These are phyloP conservation scores for Taphrorychus bicolor DNA, from an alignment of 2,888 invertebrate genomes.

Conservation along the genomic window DNA sequence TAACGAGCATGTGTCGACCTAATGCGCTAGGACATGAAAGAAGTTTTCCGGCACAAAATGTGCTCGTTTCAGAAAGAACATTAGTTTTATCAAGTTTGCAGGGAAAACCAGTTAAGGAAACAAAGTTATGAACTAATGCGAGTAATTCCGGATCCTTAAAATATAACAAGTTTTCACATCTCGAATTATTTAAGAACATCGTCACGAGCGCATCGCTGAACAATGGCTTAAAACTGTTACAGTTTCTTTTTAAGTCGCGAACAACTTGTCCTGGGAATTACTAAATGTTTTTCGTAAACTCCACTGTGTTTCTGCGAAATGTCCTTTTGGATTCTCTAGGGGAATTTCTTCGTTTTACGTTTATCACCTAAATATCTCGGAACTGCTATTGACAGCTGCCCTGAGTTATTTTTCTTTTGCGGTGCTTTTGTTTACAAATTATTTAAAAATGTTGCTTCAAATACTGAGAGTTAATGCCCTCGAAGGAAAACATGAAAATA, in stretches of 20 bases:
- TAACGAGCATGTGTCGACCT: too few relatives aligned
- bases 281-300: slow-evolving; percentile 16
- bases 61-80: too few relatives aligned
- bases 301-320: slow-evolving; percentile 7
- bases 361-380: background rate
- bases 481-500: too few relatives aligned
- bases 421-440: too few relatives aligned
- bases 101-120: background rate
- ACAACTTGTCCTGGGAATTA: slow-evolving; percentile 13
- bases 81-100: background rate
- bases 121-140: background rate
- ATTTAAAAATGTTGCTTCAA: too few relatives aligned
- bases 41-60: too few relatives aligned
- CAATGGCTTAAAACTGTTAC: slow-evolving; percentile 6
- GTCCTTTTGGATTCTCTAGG: background rate
- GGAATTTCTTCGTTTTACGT: background rate
- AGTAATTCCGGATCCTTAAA: background rate
- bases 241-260: slow-evolving; percentile 14
- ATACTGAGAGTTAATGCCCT: too few relatives aligned
- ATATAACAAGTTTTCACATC: slow-evolving; percentile 10
- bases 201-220: slow-evolving; percentile 16
- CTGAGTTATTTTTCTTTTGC: too few relatives aligned
- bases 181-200: slow-evolving; percentile 10
- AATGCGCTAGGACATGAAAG: too few relatives aligned
- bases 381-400: background rate